Evolutionary conservation across 2,113 vertebrate genomes (phyloP), one percentile per base, ranked within the genome.

Genomic region (Phylloscopus whistleri): DNA sequence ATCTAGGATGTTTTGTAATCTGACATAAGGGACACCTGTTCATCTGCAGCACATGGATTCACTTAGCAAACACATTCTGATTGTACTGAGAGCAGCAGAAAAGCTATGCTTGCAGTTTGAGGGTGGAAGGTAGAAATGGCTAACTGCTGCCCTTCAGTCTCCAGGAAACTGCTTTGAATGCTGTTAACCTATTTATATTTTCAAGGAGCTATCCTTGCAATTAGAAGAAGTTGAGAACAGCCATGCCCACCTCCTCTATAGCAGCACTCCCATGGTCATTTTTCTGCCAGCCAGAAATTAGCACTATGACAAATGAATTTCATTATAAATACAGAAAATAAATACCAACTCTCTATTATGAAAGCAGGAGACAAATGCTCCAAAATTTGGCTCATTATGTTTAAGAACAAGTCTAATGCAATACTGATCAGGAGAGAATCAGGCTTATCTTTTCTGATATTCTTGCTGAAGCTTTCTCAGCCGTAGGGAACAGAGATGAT

Each of bases 21-120:
- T 89, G 84, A 93, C 92, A 95, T 81, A 84, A 81, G 67, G 81
- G 94, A 96, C 92, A 93, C 94, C 94, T 94, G 94, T 75, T 94
- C 58, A 19, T 94, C 60, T 84, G 59, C 86, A 96, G 62, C 80
- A 89, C 86, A 67, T 13, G 60, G 68, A 84, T 89, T 93, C 12
- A 6, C 85, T 77, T 48, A 67, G 79, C 63, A 92, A 95, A 92
- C 17, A 63, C 48, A 33, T 43, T 74, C 72, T 37, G 21, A 46
- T 63, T 74, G n/a, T 63, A 64, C 22, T 55, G 55, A 12, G 16
- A 92, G 44, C n/a, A 87, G 70, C 55, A 90, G 52, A 78, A 89
- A 73, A 86, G 37, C 83, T 88, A 30, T 33, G 56, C 69, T 90
- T 96, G 43, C 49, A 89, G 46, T 72, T 80, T 91, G 69, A 86